A percentile compares a stretch with the other conserved stretches of the same genome.
phyloP scores from a whole-genome alignment of 2,888 invertebrate species.

The Sarcophaga subvicina region DNA sequence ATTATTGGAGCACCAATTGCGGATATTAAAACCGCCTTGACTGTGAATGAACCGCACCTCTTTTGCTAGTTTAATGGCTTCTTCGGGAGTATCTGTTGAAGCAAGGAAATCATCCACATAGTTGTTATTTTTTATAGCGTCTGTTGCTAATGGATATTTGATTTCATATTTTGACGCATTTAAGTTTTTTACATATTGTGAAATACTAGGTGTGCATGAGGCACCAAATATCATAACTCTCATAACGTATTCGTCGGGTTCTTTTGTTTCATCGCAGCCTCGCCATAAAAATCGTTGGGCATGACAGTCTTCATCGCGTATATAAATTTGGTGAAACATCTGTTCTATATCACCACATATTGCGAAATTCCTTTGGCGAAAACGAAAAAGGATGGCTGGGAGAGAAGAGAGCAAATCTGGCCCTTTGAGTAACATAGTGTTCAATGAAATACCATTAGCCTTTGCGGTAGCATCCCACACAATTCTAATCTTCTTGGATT shows the following conservation, averaged over 20 bases:
- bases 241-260: too few species aligned
- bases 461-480: constrained; percentile 57
- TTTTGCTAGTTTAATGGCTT: too few species aligned
- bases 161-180: too few species aligned
- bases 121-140: too few species aligned
- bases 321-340: constrained; percentile 64
- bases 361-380: constrained; percentile 54
- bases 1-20: constrained; percentile 11
- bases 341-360: constrained; percentile 66
- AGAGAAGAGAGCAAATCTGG: constrained; percentile 48
- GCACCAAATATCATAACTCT: too few species aligned
- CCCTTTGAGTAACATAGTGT: too few species aligned
- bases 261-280: too few species aligned
- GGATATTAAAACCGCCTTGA: neutral
- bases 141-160: too few species aligned
- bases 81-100: too few species aligned
- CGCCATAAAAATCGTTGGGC: constrained; percentile 1
- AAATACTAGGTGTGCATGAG: too few species aligned
- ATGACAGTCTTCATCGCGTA: constrained; percentile 40
- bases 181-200: too few species aligned
- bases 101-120: too few species aligned
- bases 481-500: constrained; percentile 48
- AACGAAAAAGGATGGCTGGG: constrained; percentile 62
- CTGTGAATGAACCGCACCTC: neutral
- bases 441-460: constrained; percentile 42